Evolutionary conservation across 2,113 vertebrate genomes (phyloP), one percentile per base, ranked within the genome.

Genomic region (Anseranas semipalmata): DNA sequence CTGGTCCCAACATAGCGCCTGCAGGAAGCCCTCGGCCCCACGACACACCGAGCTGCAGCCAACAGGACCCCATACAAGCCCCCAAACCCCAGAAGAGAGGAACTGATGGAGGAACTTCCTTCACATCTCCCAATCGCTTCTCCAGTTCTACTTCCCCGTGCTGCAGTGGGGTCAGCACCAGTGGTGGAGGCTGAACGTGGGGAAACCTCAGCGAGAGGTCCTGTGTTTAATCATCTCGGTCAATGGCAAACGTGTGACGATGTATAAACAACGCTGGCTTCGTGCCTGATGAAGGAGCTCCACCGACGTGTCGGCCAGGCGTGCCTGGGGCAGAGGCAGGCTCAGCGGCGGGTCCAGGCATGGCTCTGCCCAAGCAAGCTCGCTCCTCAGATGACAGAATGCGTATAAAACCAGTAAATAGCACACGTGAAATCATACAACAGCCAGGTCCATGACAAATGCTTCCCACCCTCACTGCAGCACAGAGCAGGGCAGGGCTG

Each of bases 31-130:
- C 11, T 2, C 39, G 70, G 33, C 15, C 58, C 48, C 18, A 3
- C 56, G 1, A 5, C 24, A 9, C 0, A 2, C 16, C 1, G 4
- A 76, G 20, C 53, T 0, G 5, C 25, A 33, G 25, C 77, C 35
- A 16, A 15, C 32, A 68, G 46, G 18, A 39, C 28, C 28, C 53
- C 33, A 43, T 30, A 39, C 63, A 75, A 33, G 9, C 24, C 53
- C 43, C 62, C n/a, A 66, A 62, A 37, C 56, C 28, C 37, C 0
- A 5, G 15, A 52, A 15, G 27, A 52, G 35, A 43, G 37, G 60
- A 74, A 45, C 43, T 5, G 52, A 33, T 0, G 3, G 33, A 14
- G 59, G 7, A 89, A 75, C 32, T 89, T 45, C 46, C 39, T 82
- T 28, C 48, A 50, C 5, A 7, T 37, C 20, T 66, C 60, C 68